phyloP scores from a whole-genome alignment of 2,797 vertebrate species.

The Harpagifer antarcticus region DNA sequence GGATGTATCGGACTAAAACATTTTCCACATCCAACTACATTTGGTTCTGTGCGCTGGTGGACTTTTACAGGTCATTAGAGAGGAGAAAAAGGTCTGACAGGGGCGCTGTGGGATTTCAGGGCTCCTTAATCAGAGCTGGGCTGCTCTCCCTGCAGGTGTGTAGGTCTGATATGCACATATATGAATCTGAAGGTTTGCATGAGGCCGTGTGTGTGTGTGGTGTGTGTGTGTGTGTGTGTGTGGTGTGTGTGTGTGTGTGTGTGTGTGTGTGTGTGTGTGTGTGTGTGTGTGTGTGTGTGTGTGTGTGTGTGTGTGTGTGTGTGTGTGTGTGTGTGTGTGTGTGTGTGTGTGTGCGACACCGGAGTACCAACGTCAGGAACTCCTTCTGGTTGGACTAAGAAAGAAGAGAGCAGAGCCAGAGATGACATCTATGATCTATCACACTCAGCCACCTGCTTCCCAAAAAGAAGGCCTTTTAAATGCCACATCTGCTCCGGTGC shows the following conservation, averaged over 20 bases:
- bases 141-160: slow-evolving; percentile 25
- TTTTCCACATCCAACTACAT: slow-evolving; percentile 57
- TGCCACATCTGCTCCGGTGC: slow-evolving; percentile 76
- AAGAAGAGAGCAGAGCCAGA: slow-evolving; percentile 68
- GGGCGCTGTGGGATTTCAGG: slow-evolving; percentile 44
- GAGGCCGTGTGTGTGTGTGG: not conserved
- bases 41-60: slow-evolving; percentile 42
- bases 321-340: too few species aligned
- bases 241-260: too few species aligned
- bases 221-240: too few species aligned
- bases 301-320: too few species aligned
- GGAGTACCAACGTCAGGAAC: slow-evolving; percentile 53
- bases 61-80: slow-evolving; percentile 71
- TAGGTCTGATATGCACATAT: not conserved
- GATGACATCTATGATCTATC: slow-evolving; percentile 83
- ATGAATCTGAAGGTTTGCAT: slow-evolving; percentile 14
- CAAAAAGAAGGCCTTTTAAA: slow-evolving; percentile 81
- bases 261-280: too few species aligned
- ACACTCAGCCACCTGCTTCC: slow-evolving; percentile 82
- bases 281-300: too few species aligned
- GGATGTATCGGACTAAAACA: slow-evolving; percentile 31
- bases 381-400: slow-evolving; percentile 64
- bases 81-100: slow-evolving; percentile 59
- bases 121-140: slow-evolving; percentile 58
- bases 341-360: not conserved